Conservation (phyloP, 2,113 vertebrate genomes). For the Hippoglossus stenolepis region DNA sequence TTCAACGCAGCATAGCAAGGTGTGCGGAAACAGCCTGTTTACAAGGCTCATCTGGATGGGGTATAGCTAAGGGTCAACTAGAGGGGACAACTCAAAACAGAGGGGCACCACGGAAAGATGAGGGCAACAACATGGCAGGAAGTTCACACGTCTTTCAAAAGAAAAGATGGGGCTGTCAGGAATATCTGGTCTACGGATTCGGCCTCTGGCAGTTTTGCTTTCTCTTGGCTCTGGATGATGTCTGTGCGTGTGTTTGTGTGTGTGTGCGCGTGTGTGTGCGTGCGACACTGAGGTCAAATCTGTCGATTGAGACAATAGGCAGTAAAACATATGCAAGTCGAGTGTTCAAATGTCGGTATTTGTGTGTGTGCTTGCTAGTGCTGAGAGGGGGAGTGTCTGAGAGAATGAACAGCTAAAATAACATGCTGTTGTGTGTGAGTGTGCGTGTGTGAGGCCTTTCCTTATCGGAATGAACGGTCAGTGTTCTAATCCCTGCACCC, state of each 20-base stretch:
- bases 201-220: conserved; percentile 46
- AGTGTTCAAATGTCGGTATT: conserved; percentile 28
- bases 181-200: conserved; percentile 72
- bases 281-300: conserved; percentile 71
- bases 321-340: conserved; percentile 50
- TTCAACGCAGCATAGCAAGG: conserved; percentile 83
- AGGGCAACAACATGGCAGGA: conserved; percentile 34
- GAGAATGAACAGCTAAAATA: conserved; percentile 76
- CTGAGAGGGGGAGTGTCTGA: conserved; percentile 34
- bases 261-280: conserved; percentile 34
- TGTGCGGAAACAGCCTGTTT: conserved; percentile 85
- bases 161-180: conserved; percentile 68
- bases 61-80: conserved; percentile 76
- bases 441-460: conserved; percentile 48
- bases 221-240: conserved; percentile 79
- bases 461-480: conserved; percentile 76
- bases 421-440: conserved; percentile 39
- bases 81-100: conserved; percentile 82
- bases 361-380: conserved; percentile 37
- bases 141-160: conserved; percentile 76
- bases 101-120: conserved; percentile 57
- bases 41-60: conserved; percentile 82
- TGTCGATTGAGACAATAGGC: conserved; percentile 61
- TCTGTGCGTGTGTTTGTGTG: conserved; percentile 61
- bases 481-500: conserved; percentile 64